phyloP scores from a whole-genome alignment of 2,888 invertebrate genomes.

The Ceriagrion tenellum region DNA sequence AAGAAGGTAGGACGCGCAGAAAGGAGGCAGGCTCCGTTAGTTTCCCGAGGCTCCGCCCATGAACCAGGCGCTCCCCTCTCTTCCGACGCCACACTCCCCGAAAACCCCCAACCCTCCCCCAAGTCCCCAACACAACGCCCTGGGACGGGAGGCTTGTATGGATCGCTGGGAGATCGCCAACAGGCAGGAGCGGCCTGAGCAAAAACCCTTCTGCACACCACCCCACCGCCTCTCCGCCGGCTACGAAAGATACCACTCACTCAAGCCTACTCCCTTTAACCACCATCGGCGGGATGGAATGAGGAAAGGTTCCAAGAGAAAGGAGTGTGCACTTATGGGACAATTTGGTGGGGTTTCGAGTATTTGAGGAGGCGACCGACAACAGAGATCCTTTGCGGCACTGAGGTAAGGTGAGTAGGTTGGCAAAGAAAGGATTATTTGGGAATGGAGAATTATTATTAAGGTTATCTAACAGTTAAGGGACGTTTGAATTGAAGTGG shows the following conservation, averaged over 20 bases:
- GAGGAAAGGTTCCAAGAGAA: background rate
- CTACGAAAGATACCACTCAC: slow-evolving; percentile 27
- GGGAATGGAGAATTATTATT: no score
- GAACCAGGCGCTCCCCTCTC: background rate
- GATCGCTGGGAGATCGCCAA: slow-evolving; percentile 66
- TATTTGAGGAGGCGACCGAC: no score
- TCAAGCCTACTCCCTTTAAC: background rate
- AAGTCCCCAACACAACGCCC: slow-evolving; percentile 20
- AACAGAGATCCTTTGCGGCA: no score
- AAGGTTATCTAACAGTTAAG: no score
- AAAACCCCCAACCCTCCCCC: slow-evolving; percentile 12
- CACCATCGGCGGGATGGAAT: background rate
- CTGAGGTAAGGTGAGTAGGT: no score
- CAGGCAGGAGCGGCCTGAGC: background rate
- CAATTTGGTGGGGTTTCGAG: no score
- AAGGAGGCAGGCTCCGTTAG: background rate
- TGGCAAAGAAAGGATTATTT: no score
- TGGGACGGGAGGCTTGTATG: slow-evolving; percentile 54
- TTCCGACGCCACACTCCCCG: background rate
- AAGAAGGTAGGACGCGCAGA: background rate
- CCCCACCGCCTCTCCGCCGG: background rate
- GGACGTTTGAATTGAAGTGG: no score
- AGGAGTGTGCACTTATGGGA: no score
- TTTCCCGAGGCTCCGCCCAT: slow-evolving; percentile 10
- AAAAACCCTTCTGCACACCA: background rate